Base-by-base conservation (phyloP, 2,113 vertebrate species). In the Rhinolophus sinicus region DNA sequence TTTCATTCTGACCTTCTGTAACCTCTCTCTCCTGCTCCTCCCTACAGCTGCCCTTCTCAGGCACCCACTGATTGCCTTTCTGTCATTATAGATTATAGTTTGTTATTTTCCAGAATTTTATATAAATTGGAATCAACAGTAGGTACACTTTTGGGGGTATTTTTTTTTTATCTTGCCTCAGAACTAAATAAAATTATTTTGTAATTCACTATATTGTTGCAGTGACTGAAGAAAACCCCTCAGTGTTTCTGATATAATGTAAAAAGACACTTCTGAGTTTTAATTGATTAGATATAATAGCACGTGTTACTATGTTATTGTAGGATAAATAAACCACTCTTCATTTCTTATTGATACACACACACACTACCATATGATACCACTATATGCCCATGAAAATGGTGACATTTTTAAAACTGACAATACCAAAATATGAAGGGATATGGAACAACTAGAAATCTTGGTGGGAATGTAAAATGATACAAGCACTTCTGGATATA, bases 111-210 rank as follows among this genome's bases (percentile, higher is more conserved):
- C 22, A 84, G 19, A 80, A 54, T 72, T 80, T 96, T 38, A 85
- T 26, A 33, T 33, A 73, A 38, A 38, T 4, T 65, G 14, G 50
- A 90, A 85, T 72, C 22, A 93, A 60, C 2, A 78, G 22, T 77
- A 77, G 13, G 16, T 83, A 89, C 12, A 22, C 54, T 89, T 67
- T 28, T 9, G 33, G 73, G 26, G 12, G 24, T n/a, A 19, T 26
- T 62, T 54, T 64, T 80, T 33, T 58, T 69, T 24, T 33, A 4
- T 52, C 15, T 35, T 3, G 18, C 35, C 6, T 54, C 54, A 90
- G 64, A 93, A 78, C 54, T 69, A 84, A 70, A n/a, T 76, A 93
- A 76, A 95, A 83, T 67, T 93, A 89, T 84, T 70, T 65, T 93
- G 44, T n/a, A 12, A 92, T 92, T 87, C 30, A 64, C 54, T 64